Percentiles rank a stretch among this genome's conserved stretches.
Conservation (phyloP, 2,888 invertebrate genomes). For the Trichogramma evanescens region DNA sequence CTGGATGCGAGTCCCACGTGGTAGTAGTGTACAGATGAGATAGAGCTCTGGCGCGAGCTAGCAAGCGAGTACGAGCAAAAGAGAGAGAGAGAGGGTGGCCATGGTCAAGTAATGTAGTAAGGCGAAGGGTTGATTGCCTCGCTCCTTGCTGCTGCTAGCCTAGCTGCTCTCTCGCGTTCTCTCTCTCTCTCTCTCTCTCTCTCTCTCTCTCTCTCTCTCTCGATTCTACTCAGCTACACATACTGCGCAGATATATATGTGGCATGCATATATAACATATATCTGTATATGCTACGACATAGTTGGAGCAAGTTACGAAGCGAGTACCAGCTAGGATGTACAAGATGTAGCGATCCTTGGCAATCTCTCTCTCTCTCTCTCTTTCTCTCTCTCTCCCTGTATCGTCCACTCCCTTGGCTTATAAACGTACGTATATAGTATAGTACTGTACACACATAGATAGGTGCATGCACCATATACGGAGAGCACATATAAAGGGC, state of each 20-base stretch:
- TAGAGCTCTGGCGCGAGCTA: background rate
- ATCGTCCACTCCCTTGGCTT: no score
- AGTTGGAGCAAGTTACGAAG: constrained; percentile 20
- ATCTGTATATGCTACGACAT: background rate
- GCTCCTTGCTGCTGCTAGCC: constrained; percentile 33
- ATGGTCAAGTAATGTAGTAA: constrained; percentile 28
- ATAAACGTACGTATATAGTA: background rate
- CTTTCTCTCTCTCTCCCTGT: no score
- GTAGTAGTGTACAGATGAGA: background rate
- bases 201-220: no score
- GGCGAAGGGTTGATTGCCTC: constrained; percentile 28
- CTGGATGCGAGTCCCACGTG: no score
- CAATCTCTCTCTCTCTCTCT: no score
- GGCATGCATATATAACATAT: background rate
- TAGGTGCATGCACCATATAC: no score
- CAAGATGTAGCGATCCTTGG: no score
- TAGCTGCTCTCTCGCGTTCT: no score
- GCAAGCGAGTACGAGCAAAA: background rate
- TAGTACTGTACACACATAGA: no score
- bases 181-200: no score
- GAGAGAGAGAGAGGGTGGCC: background rate
- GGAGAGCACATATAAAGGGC: constrained; percentile 24
- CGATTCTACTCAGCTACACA: no score
- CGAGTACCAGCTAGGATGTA: background rate
- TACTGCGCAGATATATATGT: background rate